phyloP scores from a whole-genome alignment of 2,113 vertebrate species.

The Gobio gobio region DNA sequence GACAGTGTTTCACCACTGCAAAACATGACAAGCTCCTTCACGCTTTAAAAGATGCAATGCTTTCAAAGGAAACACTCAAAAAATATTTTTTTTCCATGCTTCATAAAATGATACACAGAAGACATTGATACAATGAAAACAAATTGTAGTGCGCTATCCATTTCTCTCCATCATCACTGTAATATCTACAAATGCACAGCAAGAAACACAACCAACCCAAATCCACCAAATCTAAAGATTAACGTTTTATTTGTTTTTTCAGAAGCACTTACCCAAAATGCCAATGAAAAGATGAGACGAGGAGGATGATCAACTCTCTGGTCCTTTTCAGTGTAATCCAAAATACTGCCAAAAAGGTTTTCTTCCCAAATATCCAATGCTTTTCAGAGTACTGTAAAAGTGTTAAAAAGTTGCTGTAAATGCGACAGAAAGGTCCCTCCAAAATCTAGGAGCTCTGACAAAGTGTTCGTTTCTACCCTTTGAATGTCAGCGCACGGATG shows the following conservation, averaged over 20 bases:
- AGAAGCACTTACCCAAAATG: constrained; percentile 40
- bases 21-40: not conserved
- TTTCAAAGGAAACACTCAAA: not conserved
- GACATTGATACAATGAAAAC: not conserved
- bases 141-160: not conserved
- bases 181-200: not conserved
- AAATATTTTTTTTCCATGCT: not conserved
- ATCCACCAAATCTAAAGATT: not conserved
- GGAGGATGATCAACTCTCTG: not conserved
- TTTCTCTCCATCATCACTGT: not conserved
- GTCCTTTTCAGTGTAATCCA: constrained; percentile 50
- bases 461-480: not conserved
- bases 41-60: not conserved
- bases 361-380: not conserved
- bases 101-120: not conserved
- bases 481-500: not conserved
- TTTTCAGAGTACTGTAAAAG: not conserved
- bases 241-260: not conserved
- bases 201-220: not conserved
- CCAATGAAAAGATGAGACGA: not conserved
- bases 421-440: not conserved
- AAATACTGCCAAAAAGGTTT: not conserved
- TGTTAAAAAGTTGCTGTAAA: not conserved
- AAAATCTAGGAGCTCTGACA: not conserved
- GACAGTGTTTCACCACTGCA: constrained; percentile 21